Conservation (phyloP, 2,113 vertebrate genomes). For the Chaetorhynchus papuensis region DNA sequence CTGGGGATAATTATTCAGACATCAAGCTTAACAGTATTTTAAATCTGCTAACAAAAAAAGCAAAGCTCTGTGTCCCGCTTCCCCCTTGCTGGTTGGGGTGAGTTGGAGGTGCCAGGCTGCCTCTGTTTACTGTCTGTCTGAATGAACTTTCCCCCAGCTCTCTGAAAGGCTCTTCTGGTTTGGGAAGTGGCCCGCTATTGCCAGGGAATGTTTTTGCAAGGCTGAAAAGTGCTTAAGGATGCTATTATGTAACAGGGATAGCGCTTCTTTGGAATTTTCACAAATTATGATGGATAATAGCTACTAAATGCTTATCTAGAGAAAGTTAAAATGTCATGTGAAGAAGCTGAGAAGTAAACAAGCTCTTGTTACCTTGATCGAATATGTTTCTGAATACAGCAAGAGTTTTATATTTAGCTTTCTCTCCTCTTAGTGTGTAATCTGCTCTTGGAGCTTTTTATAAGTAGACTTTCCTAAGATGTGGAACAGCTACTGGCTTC, state of each 20-base stretch:
- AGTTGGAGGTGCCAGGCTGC: not conserved
- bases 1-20: not conserved
- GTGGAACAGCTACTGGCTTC: constrained; percentile 47
- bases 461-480: constrained; percentile 53
- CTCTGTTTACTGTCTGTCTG: not conserved
- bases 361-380: constrained; percentile 54
- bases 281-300: not conserved
- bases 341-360: constrained; percentile 52
- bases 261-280: not conserved
- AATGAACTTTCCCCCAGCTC: constrained; percentile 26
- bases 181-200: not conserved
- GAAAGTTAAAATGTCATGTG: constrained; percentile 44
- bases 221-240: constrained; percentile 31
- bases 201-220: constrained; percentile 48
- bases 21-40: not conserved
- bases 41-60: not conserved
- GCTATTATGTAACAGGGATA: constrained; percentile 51
- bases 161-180: not conserved
- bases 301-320: not conserved
- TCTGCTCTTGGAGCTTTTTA: constrained; percentile 63
- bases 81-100: not conserved
- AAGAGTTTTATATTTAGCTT: constrained; percentile 62
- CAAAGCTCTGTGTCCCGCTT: not conserved
- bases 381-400: constrained; percentile 12
- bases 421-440: constrained; percentile 51